Base-by-base conservation (phyloP, 2,888 invertebrate genomes). In the Gerosis bhagava region DNA sequence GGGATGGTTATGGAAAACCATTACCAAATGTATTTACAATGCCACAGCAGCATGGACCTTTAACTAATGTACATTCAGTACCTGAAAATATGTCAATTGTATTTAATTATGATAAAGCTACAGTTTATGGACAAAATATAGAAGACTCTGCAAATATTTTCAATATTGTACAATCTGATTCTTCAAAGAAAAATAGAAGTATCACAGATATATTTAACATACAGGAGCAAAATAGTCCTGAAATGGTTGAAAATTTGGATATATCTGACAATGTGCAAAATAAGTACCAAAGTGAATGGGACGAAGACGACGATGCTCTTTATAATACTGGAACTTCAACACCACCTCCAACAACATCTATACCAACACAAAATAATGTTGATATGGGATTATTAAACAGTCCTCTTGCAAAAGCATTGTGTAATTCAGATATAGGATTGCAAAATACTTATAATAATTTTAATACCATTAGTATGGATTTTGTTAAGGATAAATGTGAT, bases 291-390 rank as follows among this genome's bases (percentile, higher is more conserved):
- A 67, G 68, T 41, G 67, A 77, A 44, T 86, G 88, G 88, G 79
- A 88, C 62, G 86, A 81, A 44, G 88, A 88, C 57, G 89, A 89
- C 58, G 89, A 89, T 53, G 88, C 79, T 45, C 74, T 89, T 16
- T 89, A 89, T 57, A 79, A 74, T 48, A 59, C 70, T 24, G 76
- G 77, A 41, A 51, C 67, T 15, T 49, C 51, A 44, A 68, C 40
- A 28, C 43, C 44, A 11, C 40, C 42, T 32, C 21, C 32, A 5
- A 53, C 53, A 25, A 55, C 54, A 25, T 49, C 49, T 11, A 57
- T 57, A 8, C 53, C 62, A 8, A 58, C 62, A n/a, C 62, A 64
- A 11, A 54, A 56, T 11, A 59, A 49, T 32, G 51, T 60, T 34
- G 57, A 50, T 24, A 61, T 59, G n/a, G 37, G 52, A 17, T 61